phyloP scores from a whole-genome alignment of 2,113 vertebrate species.

The Butorides virescens region DNA sequence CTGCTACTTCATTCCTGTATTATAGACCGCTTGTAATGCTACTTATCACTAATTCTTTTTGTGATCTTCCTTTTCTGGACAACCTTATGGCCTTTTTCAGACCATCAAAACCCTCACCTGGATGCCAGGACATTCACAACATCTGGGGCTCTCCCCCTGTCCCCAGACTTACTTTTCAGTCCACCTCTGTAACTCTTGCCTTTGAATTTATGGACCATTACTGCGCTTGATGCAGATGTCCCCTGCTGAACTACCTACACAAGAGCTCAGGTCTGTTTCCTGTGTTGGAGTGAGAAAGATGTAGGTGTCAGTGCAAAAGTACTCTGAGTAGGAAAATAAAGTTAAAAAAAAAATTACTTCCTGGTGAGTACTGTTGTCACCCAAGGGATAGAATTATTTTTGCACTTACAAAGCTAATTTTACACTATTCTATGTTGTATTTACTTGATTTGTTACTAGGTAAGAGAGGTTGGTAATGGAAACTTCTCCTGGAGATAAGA shows the following conservation, averaged over 20 bases:
- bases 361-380: background rate
- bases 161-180: background rate
- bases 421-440: background rate
- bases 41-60: background rate
- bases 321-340: background rate
- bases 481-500: background rate
- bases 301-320: slow-evolving; percentile 14
- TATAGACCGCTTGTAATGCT: background rate
- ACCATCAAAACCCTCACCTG: background rate
- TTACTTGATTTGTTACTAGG: background rate
- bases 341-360: background rate
- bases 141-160: background rate
- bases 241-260: background rate
- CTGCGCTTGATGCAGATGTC: background rate
- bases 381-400: background rate
- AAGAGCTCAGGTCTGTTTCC: background rate
- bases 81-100: background rate
- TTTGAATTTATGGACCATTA: background rate
- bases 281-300: background rate
- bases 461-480: background rate
- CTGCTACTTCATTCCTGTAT: background rate
- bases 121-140: background rate
- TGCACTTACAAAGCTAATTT: background rate
- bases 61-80: background rate
- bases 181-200: background rate